phyloP scores from a whole-genome alignment of 2,797 vertebrate genomes.

The Sebastes elongatus region DNA sequence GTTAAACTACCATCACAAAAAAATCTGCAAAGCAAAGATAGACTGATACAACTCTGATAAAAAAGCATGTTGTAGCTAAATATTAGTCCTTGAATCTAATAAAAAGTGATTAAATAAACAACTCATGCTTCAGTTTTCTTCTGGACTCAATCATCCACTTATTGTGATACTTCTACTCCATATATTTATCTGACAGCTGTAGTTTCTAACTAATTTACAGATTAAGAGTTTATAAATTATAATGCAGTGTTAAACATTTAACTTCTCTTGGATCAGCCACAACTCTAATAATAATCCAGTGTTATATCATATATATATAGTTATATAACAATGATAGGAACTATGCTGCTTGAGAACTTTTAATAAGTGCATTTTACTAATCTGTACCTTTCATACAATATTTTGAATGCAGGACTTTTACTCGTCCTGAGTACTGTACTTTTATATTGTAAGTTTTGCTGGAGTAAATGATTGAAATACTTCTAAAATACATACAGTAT shows the following conservation, averaged over 20 bases:
- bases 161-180: too few species aligned
- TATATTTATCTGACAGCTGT: neutral
- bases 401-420: neutral
- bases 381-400: neutral
- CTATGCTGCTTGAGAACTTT: neutral
- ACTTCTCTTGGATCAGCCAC: neutral
- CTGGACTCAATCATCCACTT: neutral
- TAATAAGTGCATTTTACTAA: neutral
- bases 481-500: neutral
- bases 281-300: neutral
- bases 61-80: neutral
- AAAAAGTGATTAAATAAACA: neutral
- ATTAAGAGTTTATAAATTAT: neutral
- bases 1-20: neutral
- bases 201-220: neutral
- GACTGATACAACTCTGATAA: neutral
- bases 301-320: neutral
- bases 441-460: neutral
- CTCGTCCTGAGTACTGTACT: neutral
- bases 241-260: too few species aligned
- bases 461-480: neutral
- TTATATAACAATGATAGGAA: neutral
- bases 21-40: neutral
- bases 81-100: rapidly evolving
- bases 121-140: neutral